Percentiles rank a stretch among this genome's conserved stretches.
Conservation (phyloP, 2,888 invertebrate genomes). For the Scaptodrosophila latifasciaeformis region DNA sequence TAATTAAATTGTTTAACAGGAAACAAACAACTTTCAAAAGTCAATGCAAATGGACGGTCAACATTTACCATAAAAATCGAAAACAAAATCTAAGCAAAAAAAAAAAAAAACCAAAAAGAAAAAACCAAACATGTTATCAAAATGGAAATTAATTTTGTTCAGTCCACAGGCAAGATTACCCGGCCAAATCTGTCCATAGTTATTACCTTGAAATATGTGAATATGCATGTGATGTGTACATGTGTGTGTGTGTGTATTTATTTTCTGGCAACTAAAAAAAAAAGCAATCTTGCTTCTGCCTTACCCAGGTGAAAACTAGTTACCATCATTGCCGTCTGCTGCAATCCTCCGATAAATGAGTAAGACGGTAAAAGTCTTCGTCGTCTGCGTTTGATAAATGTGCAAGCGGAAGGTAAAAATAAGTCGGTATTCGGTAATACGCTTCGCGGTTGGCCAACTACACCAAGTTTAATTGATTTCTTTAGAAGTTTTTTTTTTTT, state of each 20-base stretch:
- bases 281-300: not conserved
- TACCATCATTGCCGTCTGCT: conserved; percentile 33
- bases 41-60: conserved; percentile 57
- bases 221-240: no score
- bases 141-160: conserved; percentile 53
- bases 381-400: conserved; percentile 10
- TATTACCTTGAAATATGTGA: conserved; percentile 61
- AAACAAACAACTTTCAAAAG: conserved; percentile 64
- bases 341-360: not conserved
- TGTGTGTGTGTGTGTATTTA: no score
- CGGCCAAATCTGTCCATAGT: conserved; percentile 26
- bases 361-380: not conserved
- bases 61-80: conserved; percentile 34
- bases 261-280: not conserved
- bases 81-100: conserved; percentile 1
- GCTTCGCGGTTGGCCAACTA: not conserved
- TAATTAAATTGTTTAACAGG: conserved; percentile 52
- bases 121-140: conserved; percentile 27
- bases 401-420: conserved; percentile 35
- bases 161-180: conserved; percentile 37
- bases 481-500: conserved; percentile 25
- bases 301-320: conserved; percentile 40
- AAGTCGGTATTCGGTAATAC: conserved; percentile 28
- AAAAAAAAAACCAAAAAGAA: conserved; percentile 24
- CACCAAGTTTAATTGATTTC: conserved; percentile 44